Percentiles rank a stretch among this genome's conserved stretches.
phyloP scores from a whole-genome alignment of 1,140 invertebrate genomes.

The Lepidurus apus region DNA sequence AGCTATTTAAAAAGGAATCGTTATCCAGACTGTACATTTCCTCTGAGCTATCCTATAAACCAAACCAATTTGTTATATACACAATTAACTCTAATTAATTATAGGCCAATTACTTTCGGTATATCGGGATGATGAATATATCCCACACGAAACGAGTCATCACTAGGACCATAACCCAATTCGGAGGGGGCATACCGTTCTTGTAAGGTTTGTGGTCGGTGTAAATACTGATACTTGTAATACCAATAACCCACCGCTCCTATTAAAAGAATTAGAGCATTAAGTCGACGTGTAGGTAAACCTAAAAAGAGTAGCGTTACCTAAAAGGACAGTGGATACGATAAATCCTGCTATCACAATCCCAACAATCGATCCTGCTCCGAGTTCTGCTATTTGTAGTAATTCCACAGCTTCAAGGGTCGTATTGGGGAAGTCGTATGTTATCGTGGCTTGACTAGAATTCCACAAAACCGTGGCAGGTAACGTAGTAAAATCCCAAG shows the following conservation, averaged over 20 bases:
- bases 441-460: neutral
- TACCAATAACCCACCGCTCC: constrained; percentile 30
- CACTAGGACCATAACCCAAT: constrained; percentile 24
- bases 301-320: neutral
- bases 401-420: neutral
- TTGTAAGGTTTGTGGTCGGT: constrained; percentile 30
- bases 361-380: neutral
- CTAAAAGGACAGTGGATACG: neutral
- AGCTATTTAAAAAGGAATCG: constrained; percentile 81
- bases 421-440: neutral
- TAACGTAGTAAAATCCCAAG: neutral
- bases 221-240: constrained; percentile 28
- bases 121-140: constrained; percentile 33
- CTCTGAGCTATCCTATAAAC: constrained; percentile 76
- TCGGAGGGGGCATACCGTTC: constrained; percentile 33
- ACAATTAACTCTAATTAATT: neutral
- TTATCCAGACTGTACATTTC: constrained; percentile 89
- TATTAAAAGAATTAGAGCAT: constrained; percentile 8
- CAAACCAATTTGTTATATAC: neutral
- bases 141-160: constrained; percentile 32
- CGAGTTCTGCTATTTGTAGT: neutral
- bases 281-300: neutral
- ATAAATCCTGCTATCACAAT: neutral
- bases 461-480: neutral
- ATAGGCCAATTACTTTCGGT: constrained; percentile 25